Evolutionary conservation across 2,113 vertebrate genomes (phyloP), one percentile per base, ranked within the genome.

Genomic region (Corythaeola cristata): DNA sequence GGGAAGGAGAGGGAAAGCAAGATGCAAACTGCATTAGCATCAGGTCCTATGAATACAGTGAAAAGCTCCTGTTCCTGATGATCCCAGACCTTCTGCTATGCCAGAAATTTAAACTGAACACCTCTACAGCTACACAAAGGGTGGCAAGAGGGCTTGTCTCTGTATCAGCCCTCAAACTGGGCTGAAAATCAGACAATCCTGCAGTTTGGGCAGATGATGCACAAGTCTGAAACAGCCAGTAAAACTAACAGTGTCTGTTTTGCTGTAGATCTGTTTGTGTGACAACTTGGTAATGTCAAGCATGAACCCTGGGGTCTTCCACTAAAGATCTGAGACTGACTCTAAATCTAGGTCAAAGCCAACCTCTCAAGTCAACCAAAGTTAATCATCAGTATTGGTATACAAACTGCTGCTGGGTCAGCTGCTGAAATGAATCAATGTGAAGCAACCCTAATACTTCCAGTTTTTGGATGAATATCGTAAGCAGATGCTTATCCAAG

Each of bases 401-500:
- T 33, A 77, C 1, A 3, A 50, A 55, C 67, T 73, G 87, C 77
- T 82, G 21, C 84, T 90, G 88, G 77, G 84, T 94, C 85, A 91
- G 74, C 69, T 83, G 55, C 80, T 67, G 81, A 90, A 84, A 72
- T 15, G 8, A 88, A 82, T 66, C 64, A 77, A 27, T 0, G 1
- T 9, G 32, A 47, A 91, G 19, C 53, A 86, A 80, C 58, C 11
- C 12, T 32, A 39, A 20, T 55, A 79, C 22, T 82, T 82, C 90
- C 78, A 82, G 15, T 0, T 76, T 88, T 80, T 79, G 85, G 81
- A 93, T 53, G 75, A 75, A 27, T 94, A 88, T 72, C 89, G 72
- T 77, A 84, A 91, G 49, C 80, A 96, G 83, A 96, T 79, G 53
- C 81, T 91, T 91, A 85, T 85, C 84, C 91, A 82, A 67, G 53